phyloP scores from a whole-genome alignment of 2,113 vertebrate species.

The Chaetops frenatus region DNA sequence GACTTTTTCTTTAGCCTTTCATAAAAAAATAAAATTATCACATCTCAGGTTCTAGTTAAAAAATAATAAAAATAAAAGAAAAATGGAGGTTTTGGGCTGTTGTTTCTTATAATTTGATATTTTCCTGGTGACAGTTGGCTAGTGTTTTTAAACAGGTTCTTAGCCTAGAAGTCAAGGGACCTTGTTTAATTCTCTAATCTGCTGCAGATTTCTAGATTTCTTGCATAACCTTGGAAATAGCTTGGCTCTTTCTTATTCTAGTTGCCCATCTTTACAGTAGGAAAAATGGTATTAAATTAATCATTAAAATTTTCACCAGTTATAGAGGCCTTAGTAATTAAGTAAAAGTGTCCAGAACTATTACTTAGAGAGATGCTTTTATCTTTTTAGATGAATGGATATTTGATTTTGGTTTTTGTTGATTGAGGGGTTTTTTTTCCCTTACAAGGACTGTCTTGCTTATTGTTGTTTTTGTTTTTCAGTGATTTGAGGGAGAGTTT shows the following conservation, averaged over 20 bases:
- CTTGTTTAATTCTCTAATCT: background rate
- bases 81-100: fast-evolving
- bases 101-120: background rate
- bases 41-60: background rate
- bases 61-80: no score
- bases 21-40: background rate
- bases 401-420: background rate
- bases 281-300: background rate
- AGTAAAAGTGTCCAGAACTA: background rate
- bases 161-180: background rate
- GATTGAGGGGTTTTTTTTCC: background rate
- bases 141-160: background rate
- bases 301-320: background rate
- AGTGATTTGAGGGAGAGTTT: background rate
- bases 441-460: background rate
- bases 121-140: background rate
- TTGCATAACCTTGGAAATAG: background rate
- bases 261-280: background rate
- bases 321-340: background rate
- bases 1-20: background rate
- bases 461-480: background rate
- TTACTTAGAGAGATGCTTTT: background rate
- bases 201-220: background rate
- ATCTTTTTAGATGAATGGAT: fast-evolving
- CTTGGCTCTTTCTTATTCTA: background rate